phyloP scores from a whole-genome alignment of 2,113 vertebrate species.

The Ceyx melanurus region DNA sequence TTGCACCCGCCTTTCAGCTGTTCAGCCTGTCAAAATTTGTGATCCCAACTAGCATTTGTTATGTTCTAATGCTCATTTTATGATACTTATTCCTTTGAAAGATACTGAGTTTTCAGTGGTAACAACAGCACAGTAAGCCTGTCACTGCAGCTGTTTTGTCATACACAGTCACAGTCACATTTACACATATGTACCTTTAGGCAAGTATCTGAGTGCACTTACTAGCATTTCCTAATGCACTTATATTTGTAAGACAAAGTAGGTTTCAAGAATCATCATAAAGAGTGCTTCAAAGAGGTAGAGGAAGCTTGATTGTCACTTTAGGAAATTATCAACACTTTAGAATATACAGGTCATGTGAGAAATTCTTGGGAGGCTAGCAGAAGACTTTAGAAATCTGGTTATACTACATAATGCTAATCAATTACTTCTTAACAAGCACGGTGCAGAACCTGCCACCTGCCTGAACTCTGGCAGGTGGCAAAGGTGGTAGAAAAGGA shows the following conservation, averaged over 20 bases:
- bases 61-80: not conserved
- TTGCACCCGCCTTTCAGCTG: not conserved
- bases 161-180: not conserved
- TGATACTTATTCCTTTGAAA: not conserved
- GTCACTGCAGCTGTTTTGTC: not conserved
- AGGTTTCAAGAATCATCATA: not conserved
- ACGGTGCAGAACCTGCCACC: not conserved
- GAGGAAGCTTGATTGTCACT: constrained; percentile 43
- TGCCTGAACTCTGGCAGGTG: not conserved
- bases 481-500: not conserved
- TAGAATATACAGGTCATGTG: not conserved
- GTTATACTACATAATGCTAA: not conserved
- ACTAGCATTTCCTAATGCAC: constrained; percentile 20
- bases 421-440: not conserved
- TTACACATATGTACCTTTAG: not conserved
- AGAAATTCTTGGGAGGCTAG: not conserved
- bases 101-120: not conserved
- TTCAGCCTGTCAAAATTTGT: not conserved
- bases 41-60: not conserved
- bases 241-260: constrained; percentile 7
- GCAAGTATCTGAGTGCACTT: not conserved
- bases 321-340: not conserved
- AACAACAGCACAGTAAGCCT: not conserved
- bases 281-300: constrained; percentile 15
- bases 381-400: not conserved